Percentiles rank a stretch among this genome's conserved stretches.
These are phyloP conservation scores for Microcebus jonahi DNA, from an alignment of 2,113 vertebrate genomes.

Conservation along the genomic window DNA sequence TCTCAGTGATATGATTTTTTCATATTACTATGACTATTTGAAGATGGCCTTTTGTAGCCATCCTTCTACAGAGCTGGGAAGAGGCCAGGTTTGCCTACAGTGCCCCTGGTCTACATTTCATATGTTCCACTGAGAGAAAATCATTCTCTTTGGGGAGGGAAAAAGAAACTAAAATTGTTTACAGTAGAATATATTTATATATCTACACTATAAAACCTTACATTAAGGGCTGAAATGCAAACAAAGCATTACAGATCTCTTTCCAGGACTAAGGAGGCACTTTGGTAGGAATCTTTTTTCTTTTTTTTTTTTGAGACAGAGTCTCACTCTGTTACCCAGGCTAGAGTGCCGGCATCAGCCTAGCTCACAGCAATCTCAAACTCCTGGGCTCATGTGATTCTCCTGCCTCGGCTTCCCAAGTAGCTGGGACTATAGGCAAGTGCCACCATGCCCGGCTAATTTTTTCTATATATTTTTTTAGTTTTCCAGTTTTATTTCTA, in stretches of 20 bases:
- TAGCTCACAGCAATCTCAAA: no score
- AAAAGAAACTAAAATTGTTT: background rate
- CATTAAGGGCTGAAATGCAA: background rate
- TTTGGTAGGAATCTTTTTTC: background rate
- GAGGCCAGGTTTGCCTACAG: no score
- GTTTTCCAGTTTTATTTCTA: no score
- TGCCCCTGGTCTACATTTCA: background rate
- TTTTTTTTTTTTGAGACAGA: no score
- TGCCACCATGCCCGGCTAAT: no score
- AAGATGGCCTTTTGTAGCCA: background rate
- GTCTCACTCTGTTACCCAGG: no score
- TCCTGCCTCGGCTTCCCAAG: no score
- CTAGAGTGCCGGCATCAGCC: no score
- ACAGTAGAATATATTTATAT: background rate
- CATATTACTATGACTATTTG: background rate
- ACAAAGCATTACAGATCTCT: background rate
- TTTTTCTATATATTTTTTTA: no score
- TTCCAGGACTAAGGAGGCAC: background rate
- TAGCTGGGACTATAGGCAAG: no score
- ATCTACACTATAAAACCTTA: background rate
- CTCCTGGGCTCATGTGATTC: no score
- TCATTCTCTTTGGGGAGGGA: background rate
- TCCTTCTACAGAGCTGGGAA: background rate
- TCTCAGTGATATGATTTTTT: background rate
- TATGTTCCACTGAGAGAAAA: background rate